Base-by-base conservation (phyloP, 2,113 vertebrate species). In the Cryptomyrus ogoouensis region DNA sequence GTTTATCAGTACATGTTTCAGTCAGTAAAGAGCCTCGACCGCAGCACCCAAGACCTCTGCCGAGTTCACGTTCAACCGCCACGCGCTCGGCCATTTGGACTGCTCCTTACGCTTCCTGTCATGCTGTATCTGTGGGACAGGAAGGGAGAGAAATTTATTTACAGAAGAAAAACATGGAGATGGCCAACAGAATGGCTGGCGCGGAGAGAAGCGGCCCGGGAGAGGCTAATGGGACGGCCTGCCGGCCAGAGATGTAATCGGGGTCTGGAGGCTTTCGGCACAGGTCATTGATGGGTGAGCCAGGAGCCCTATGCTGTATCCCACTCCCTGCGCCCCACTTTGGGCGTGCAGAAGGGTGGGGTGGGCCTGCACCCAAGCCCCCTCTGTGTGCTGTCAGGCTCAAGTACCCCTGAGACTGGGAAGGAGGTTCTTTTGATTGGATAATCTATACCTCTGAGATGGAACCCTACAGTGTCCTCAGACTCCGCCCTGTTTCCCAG, bases 181-280 rank as follows among this genome's bases (percentile, higher is more conserved):
- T 27, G 70, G 84, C 84, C 83, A 88, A 66, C 56, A 74, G 89
- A 87, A 62, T 52, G 49, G 49, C 19, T 31, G 24, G 42, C 2
- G 39, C 3, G 8, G 53, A 74, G n/a, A 35, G 8, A 46, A 74
- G 50, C 77, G 39, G 70, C 35, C 86, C 42, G 66, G 52, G 35
- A 87, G 88, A 27, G 77, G 58, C 58, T 88, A 77, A 89, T 46
- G 49, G 50, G 56, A 85, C 5, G 89, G 92, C 88, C 56, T 77
- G 90, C 93, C 90, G 92, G 92, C 90, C 92, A 91, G 91, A 95
- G 95, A 95, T 95, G 91, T 93, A 94, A 95, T 95, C 94, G 93
- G 91, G 66, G 13, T 87, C 89, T 90, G 92, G 91, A 94, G 93
- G 92, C 89, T 93, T 92, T 92, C 83, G 88, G 90, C 49, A 87